These are phyloP conservation scores for Pardalotus punctatus DNA, from an alignment of 2,113 vertebrate genomes.

Conservation along the genomic window DNA sequence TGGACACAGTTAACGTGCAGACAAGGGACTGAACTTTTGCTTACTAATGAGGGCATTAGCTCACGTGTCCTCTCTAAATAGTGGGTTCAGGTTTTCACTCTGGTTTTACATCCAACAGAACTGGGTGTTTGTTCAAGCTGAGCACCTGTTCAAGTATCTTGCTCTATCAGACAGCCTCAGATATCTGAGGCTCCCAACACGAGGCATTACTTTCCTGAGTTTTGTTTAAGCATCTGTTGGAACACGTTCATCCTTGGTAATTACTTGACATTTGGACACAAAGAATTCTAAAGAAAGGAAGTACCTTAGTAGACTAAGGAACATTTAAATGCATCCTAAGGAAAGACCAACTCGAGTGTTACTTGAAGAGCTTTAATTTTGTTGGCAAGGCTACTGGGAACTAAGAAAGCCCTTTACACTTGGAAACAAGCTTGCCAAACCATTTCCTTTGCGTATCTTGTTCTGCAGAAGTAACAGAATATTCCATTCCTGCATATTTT, in stretches of 20 bases:
- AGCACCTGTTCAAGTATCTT: constrained; percentile 19
- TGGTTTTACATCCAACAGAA: not conserved
- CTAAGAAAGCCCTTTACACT: constrained; percentile 28
- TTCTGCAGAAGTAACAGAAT: constrained; percentile 58
- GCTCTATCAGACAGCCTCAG: not conserved
- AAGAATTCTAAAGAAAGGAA: constrained; percentile 51
- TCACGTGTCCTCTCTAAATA: not conserved
- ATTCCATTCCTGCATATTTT: constrained; percentile 53
- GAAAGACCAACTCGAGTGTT: constrained; percentile 36
- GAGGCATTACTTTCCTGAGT: not conserved
- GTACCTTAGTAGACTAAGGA: not conserved
- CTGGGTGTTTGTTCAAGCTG: not conserved
- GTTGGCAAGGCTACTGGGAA: constrained; percentile 48
- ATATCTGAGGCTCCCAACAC: not conserved
- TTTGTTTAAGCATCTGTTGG: not conserved
- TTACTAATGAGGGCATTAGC: not conserved
- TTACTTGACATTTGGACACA: constrained; percentile 17
- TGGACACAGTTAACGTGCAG: not conserved
- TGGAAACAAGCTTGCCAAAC: constrained; percentile 52
- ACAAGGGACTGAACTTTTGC: not conserved
- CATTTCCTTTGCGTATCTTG: constrained; percentile 55
- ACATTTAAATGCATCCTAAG: constrained; percentile 28
- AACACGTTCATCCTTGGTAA: not conserved
- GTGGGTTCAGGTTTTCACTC: not conserved
- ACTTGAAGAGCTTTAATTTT: constrained; percentile 43